A percentile compares a stretch with the other conserved stretches of the same genome.
Conservation (phyloP, 2,113 vertebrate species). For the Octodon degus region DNA sequence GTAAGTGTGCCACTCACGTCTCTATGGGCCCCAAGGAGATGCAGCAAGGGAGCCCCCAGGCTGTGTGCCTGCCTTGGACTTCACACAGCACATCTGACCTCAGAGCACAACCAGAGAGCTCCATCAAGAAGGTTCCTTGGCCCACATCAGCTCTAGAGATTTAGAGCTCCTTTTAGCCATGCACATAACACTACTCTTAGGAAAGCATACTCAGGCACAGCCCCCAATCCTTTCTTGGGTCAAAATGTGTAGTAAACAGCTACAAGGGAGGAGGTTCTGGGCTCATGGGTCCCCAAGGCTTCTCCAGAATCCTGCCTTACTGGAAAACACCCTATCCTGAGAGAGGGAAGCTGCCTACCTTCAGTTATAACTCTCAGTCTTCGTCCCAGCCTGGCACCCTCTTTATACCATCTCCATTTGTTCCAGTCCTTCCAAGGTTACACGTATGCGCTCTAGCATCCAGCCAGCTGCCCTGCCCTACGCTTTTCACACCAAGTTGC, state of each 20-base stretch:
- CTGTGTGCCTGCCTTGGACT: no score
- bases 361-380: neutral
- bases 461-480: neutral
- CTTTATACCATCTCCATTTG: no score
- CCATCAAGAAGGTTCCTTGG: no score
- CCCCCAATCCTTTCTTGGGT: neutral
- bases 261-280: neutral
- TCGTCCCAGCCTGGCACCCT: neutral
- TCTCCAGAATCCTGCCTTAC: no score
- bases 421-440: neutral
- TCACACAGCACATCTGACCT: neutral
- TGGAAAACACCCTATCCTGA: neutral
- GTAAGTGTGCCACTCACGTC: no score
- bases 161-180: neutral
- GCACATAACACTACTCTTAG: neutral
- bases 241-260: neutral
- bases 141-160: accelerated
- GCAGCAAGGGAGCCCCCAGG: neutral
- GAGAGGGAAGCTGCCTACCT: neutral
- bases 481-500: neutral
- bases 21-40: neutral
- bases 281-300: neutral
- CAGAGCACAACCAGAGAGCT: neutral
- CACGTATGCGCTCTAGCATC: neutral
- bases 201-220: neutral